Percentiles rank a stretch among this genome's conserved stretches.
Conservation (phyloP, 2,888 invertebrate genomes). For the Pyrgus malvae region DNA sequence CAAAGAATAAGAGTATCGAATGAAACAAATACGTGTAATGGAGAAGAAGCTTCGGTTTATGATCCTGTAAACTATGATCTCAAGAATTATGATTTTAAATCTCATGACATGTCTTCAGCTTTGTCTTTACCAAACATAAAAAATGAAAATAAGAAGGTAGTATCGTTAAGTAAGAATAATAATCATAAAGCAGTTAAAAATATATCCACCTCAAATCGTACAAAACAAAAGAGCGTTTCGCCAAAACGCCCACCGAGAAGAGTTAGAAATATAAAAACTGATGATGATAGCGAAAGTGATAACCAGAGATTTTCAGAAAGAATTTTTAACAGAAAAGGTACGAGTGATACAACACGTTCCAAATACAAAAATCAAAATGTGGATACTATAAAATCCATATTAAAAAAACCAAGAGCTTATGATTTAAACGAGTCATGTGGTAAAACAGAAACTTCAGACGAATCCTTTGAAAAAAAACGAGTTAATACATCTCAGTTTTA, state of each 20-base stretch:
- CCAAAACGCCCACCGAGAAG: slow-evolving; percentile 84
- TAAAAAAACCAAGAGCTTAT: slow-evolving; percentile 80
- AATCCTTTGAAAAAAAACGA: slow-evolving; percentile 58
- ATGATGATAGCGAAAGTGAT: slow-evolving; percentile 78
- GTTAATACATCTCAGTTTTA: slow-evolving; percentile 82
- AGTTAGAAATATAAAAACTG: slow-evolving; percentile 71
- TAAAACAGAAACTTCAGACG: slow-evolving; percentile 56
- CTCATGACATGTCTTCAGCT: slow-evolving; percentile 55
- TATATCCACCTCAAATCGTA: slow-evolving; percentile 55
- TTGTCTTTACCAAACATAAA: slow-evolving; percentile 72
- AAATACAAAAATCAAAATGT: slow-evolving; percentile 62
- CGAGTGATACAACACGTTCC: slow-evolving; percentile 48
- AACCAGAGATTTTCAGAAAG: slow-evolving; percentile 66
- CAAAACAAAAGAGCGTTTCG: slow-evolving; percentile 76
- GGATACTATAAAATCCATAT: slow-evolving; percentile 81
- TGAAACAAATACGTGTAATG: slow-evolving; percentile 65
- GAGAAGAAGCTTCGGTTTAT: slow-evolving; percentile 67
- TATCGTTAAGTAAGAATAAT: slow-evolving; percentile 58
- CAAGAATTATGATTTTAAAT: slow-evolving; percentile 65
- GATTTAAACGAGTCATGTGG: slow-evolving; percentile 48
- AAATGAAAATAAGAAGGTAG: slow-evolving; percentile 64
- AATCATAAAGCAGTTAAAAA: slow-evolving; percentile 61
- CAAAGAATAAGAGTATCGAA: slow-evolving; percentile 85
- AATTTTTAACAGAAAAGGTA: slow-evolving; percentile 51
- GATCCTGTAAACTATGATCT: slow-evolving; percentile 77